Evolutionary conservation across 2,797 vertebrate species (phyloP).

Genomic region (Jordanella pulchra): DNA sequence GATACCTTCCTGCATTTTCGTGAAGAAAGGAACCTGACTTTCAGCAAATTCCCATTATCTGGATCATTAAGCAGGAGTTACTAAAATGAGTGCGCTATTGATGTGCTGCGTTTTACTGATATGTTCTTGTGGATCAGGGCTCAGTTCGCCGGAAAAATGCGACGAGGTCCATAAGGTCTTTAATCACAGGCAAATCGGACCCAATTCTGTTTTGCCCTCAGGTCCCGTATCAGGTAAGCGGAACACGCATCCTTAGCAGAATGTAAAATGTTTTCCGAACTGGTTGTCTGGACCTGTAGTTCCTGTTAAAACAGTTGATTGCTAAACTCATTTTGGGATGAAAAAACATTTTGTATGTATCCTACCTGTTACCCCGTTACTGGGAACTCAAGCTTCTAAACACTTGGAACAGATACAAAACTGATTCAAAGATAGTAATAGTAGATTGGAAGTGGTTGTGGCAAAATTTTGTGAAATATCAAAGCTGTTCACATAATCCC

Average conservation of each 20-base stretch:
- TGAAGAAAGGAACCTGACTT: constrained; percentile 20
- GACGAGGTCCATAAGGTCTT: constrained; percentile 88
- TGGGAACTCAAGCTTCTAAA: no score
- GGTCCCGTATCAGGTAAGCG: constrained; percentile 81
- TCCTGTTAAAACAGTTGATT: no score
- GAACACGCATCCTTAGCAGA: not conserved
- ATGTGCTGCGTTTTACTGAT: constrained; percentile 50
- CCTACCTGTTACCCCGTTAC: no score
- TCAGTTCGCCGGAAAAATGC: constrained; percentile 75
- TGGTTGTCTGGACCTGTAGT: no score
- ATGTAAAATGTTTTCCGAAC: not conserved
- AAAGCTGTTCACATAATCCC: no score
- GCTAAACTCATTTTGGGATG: no score
- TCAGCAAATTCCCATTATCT: not conserved
- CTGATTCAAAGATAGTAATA: no score
- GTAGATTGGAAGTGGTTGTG: no score
- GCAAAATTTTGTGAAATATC: no score
- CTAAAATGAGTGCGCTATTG: constrained; percentile 54
- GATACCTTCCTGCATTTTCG: constrained; percentile 17
- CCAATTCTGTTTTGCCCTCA: constrained; percentile 73
- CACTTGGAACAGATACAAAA: no score
- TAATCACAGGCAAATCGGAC: constrained; percentile 79
- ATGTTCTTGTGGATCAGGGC: constrained; percentile 38
- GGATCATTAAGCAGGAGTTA: not conserved
- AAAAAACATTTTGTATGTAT: no score